Conservation (phyloP, 2,113 vertebrate genomes). For the Anthoscopus minutus region DNA sequence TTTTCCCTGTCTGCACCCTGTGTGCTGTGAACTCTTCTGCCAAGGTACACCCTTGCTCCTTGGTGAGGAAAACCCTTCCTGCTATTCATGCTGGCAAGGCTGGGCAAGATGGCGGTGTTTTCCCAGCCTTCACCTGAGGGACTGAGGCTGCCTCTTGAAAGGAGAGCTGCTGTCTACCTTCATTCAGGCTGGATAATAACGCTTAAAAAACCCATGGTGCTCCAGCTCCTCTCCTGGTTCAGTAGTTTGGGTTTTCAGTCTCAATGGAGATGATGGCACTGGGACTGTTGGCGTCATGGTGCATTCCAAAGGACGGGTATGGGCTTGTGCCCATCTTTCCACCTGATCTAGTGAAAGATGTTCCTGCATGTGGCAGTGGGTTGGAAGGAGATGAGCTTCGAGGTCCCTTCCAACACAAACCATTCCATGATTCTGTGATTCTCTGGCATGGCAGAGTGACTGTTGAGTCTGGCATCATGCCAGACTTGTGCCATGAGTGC, state of each 20-base stretch:
- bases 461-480: accelerated
- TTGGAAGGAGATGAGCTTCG: not conserved
- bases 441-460: not conserved
- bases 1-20: not conserved
- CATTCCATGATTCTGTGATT: not conserved
- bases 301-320: not conserved
- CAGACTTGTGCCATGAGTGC: accelerated
- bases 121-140: not conserved
- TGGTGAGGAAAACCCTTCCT: not conserved
- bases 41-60: accelerated
- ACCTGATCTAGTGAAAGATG: not conserved
- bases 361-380: not conserved
- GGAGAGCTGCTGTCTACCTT: not conserved
- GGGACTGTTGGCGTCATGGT: accelerated
- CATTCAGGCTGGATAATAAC: not conserved
- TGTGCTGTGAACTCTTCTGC: not conserved
- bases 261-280: not conserved
- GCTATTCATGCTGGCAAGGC: not conserved
- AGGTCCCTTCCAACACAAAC: not conserved
- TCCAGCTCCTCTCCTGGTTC: not conserved
- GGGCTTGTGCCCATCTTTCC: accelerated
- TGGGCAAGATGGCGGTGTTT: not conserved
- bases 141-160: not conserved
- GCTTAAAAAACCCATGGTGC: not conserved
- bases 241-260: not conserved